A percentile compares a stretch with the other conserved stretches of the same genome.
Conservation (phyloP, 2,888 invertebrate species). For the Steinernema carpocapsae region DNA sequence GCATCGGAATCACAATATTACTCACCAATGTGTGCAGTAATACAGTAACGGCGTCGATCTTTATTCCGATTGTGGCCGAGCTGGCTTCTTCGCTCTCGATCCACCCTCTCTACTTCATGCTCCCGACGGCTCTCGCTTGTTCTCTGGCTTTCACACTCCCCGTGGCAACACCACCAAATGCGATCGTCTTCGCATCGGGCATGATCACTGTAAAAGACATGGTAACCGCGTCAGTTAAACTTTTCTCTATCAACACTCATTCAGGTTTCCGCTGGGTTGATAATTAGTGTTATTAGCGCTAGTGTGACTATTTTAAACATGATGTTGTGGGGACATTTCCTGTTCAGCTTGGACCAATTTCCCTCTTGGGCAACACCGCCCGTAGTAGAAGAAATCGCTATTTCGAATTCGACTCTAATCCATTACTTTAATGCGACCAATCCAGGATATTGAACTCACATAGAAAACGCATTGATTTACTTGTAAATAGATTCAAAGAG, state of each 20-base stretch:
- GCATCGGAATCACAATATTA: constrained; percentile 3
- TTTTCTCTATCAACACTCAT: neutral
- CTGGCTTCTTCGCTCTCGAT: constrained; percentile 2
- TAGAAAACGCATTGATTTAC: neutral
- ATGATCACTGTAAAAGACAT: constrained; percentile 24
- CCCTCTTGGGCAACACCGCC: constrained; percentile 17
- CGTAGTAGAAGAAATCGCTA: constrained; percentile 13
- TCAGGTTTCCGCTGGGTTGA: constrained; percentile 21
- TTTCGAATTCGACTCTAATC: constrained; percentile 3
- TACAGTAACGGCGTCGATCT: constrained; percentile 20
- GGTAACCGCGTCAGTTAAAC: neutral
- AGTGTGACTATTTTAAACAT: neutral
- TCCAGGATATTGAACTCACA: neutral
- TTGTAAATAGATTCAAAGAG: neutral
- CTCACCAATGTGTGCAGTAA: constrained; percentile 25
- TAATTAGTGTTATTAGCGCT: constrained; percentile 17
- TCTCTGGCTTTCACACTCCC: constrained; percentile 9
- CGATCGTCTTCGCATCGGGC: constrained; percentile 20
- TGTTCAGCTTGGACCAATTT: constrained; percentile 5
- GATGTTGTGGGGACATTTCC: constrained; percentile 1
- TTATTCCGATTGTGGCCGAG: constrained; percentile 27
- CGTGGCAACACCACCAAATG: constrained; percentile 16
- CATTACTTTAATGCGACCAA: neutral
- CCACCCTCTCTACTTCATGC: constrained; percentile 28
- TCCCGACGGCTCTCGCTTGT: constrained; percentile 14